Percentiles rank a stretch among this genome's conserved stretches.
phyloP scores from a whole-genome alignment of 2,888 invertebrate genomes.

The Lacanobia wlatinum region DNA sequence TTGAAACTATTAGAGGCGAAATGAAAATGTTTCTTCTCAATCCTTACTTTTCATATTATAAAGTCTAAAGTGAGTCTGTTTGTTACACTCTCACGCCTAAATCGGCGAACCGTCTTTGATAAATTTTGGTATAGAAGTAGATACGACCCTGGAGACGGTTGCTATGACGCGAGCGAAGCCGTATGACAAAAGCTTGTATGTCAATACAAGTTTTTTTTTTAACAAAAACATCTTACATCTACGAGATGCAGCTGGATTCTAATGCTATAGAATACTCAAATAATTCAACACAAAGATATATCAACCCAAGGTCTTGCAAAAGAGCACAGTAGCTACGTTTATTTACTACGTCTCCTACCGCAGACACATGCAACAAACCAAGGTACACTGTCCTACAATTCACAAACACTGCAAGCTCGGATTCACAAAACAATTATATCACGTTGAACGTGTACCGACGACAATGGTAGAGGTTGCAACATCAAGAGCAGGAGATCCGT shows the following conservation, averaged over 20 bases:
- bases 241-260: neutral
- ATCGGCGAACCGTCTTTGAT: too few relatives aligned
- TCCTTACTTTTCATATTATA: too few relatives aligned
- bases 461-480: slow-evolving; percentile 78
- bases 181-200: too few relatives aligned
- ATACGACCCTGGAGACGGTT: too few relatives aligned
- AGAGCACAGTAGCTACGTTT: slow-evolving; percentile 7
- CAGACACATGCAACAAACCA: slow-evolving; percentile 31
- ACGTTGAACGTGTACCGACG: slow-evolving; percentile 76
- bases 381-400: slow-evolving; percentile 42
- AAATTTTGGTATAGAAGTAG: too few relatives aligned
- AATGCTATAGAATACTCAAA: neutral
- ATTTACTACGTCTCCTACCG: slow-evolving; percentile 20
- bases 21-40: too few relatives aligned
- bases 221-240: neutral
- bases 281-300: neutral
- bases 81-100: too few relatives aligned
- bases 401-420: slow-evolving; percentile 54
- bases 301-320: neutral
- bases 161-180: too few relatives aligned
- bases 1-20: neutral
- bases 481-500: slow-evolving; percentile 73
- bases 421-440: slow-evolving; percentile 69
- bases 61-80: too few relatives aligned
- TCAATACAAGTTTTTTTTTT: too few relatives aligned